A percentile compares a stretch with the other conserved stretches of the same genome.
These are phyloP conservation scores for Hydroisotoma schaefferi DNA, from an alignment of 2,888 invertebrate species.

Conservation along the genomic window DNA sequence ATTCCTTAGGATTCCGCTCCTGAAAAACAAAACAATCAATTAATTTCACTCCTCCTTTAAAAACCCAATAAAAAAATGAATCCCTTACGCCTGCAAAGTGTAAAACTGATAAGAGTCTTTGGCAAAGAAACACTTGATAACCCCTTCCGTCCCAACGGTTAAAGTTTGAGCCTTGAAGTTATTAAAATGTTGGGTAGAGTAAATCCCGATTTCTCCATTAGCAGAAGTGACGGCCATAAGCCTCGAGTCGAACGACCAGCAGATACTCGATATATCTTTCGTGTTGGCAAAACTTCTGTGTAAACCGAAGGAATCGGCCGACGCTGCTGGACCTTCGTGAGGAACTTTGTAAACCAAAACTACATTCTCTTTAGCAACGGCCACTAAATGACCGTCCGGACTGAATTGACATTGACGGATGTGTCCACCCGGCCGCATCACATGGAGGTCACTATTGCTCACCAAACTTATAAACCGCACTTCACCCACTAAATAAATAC, in stretches of 20 bases:
- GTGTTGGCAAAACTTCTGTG: conserved; percentile 64
- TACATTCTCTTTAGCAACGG: conserved; percentile 73
- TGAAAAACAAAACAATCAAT: conserved; percentile 51
- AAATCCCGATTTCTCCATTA: conserved; percentile 80
- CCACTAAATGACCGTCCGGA: conserved; percentile 89
- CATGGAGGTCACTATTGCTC: conserved; percentile 77
- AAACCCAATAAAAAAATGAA: conserved; percentile 6
- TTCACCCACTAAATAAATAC: conserved; percentile 62
- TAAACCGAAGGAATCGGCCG: conserved; percentile 83
- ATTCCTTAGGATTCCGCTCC: conserved; percentile 64
- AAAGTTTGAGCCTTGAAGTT: conserved; percentile 75
- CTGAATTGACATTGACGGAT: conserved; percentile 69
- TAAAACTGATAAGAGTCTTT: conserved; percentile 80
- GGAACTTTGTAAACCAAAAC: conserved; percentile 85
- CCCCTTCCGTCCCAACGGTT: conserved; percentile 77
- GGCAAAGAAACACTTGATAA: conserved; percentile 81
- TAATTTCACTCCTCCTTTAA: not conserved
- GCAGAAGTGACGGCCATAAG: conserved; percentile 83
- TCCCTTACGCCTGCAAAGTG: conserved; percentile 54
- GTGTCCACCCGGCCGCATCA: conserved; percentile 72
- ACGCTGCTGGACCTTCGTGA: conserved; percentile 63
- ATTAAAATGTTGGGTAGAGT: conserved; percentile 67
- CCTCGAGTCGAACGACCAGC: conserved; percentile 91
- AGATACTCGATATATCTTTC: conserved; percentile 75
- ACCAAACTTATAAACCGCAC: conserved; percentile 80